Conservation (phyloP, 1,140 invertebrate species). For the Drosophila neocordata region DNA sequence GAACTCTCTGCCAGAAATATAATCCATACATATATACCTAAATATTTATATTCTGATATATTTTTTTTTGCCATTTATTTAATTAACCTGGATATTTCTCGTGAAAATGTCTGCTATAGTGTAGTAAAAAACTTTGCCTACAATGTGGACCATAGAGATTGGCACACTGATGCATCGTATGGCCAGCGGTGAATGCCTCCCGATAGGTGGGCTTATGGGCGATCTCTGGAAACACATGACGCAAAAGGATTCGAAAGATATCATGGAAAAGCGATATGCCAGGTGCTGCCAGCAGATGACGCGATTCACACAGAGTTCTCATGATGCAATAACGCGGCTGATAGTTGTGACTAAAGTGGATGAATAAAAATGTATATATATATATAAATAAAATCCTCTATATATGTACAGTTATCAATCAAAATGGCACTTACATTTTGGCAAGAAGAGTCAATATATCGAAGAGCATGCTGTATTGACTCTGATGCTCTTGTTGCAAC, state of each 20-base stretch:
- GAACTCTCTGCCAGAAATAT: constrained; percentile 18
- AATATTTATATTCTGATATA: background rate
- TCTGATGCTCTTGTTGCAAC: constrained; percentile 38
- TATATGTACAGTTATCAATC: background rate
- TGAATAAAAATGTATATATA: background rate
- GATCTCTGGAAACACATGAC: constrained; percentile 83
- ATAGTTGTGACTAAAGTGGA: constrained; percentile 84
- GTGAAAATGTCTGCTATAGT: constrained; percentile 53
- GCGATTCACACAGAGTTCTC: constrained; percentile 87
- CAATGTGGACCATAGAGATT: constrained; percentile 69
- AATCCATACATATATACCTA: constrained; percentile 12
- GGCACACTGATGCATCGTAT: constrained; percentile 64
- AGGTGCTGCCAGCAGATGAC: constrained; percentile 84
- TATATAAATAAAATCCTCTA: too few relatives aligned
- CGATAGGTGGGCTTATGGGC: constrained; percentile 62
- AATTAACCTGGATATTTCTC: constrained; percentile 32
- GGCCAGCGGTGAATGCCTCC: constrained; percentile 62
- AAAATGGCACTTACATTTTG: constrained; percentile 48
- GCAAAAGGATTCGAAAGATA: constrained; percentile 86
- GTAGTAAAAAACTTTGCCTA: constrained; percentile 71
- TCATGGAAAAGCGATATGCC: constrained; percentile 87
- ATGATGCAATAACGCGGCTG: constrained; percentile 87
- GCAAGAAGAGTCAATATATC: constrained; percentile 54
- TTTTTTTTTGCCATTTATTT: constrained; percentile 24
- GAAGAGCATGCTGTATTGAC: constrained; percentile 59